Conservation (phyloP, 2,113 vertebrate genomes). For the Dromiciops gliroides region DNA sequence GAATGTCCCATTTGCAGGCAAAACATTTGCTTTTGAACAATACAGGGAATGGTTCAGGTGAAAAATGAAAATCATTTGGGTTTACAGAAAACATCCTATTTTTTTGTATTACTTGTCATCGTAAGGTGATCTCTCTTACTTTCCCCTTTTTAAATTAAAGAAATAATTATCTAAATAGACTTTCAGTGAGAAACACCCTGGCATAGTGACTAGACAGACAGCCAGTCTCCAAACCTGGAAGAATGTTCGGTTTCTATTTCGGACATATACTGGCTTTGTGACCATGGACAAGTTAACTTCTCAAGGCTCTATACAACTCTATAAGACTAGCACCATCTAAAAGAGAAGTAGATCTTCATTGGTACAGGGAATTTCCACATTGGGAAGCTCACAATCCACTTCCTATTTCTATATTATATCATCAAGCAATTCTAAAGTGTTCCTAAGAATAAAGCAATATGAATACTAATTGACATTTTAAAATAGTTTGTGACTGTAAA, state of each 20-base stretch:
- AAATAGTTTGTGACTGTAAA: background rate
- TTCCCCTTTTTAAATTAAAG: background rate
- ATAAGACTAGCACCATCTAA: background rate
- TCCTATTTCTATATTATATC: background rate
- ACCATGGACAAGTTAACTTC: background rate
- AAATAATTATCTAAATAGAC: background rate
- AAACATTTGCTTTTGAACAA: background rate
- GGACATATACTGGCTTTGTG: background rate
- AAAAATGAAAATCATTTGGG: background rate
- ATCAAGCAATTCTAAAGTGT: background rate
- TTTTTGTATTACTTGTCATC: background rate
- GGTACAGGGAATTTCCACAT: background rate
- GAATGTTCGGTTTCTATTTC: background rate
- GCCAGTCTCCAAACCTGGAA: background rate
- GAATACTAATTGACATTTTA: background rate
- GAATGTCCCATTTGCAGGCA: background rate
- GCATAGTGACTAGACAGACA: background rate
- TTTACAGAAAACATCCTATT: background rate
- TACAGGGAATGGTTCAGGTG: background rate
- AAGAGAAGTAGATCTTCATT: background rate
- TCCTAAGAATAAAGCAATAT: background rate
- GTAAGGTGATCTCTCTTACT: too few relatives aligned
- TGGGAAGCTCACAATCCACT: background rate
- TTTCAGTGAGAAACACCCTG: background rate
- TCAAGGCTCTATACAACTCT: background rate